Conservation (phyloP, 2,888 invertebrate genomes). For the Melinaea marsaeus region DNA sequence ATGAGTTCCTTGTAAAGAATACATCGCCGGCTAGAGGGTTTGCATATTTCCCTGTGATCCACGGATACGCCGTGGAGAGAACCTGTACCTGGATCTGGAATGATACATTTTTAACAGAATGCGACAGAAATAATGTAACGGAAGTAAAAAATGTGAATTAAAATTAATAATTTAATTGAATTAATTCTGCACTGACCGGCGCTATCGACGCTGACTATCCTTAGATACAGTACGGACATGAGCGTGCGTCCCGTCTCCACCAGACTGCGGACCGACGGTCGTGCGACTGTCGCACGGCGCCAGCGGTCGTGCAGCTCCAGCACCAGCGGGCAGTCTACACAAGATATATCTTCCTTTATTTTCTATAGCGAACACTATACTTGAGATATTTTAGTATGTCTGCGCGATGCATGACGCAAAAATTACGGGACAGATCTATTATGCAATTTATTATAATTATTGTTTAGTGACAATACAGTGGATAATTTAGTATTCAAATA, state of each 20-base stretch:
- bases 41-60: conserved; percentile 92
- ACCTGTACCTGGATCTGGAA: conserved; percentile 88
- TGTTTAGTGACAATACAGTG: too few relatives aligned
- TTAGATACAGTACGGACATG: conserved; percentile 84
- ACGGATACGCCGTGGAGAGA: conserved; percentile 84
- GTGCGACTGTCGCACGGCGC: conserved; percentile 43
- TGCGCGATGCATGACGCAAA: too few relatives aligned
- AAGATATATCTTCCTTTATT: not conserved
- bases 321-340: conserved; percentile 53
- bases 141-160: too few relatives aligned
- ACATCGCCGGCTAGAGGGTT: conserved; percentile 84
- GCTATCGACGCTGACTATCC: conserved; percentile 87
- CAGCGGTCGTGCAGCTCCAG: conserved; percentile 79
- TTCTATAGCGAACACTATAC: not conserved
- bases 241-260: conserved; percentile 87
- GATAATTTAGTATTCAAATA: too few relatives aligned
- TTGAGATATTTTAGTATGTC: not conserved
- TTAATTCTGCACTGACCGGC: conserved; percentile 76
- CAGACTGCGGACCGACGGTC: conserved; percentile 82
- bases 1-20: conserved; percentile 82
- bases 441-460: too few relatives aligned
- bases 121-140: not conserved
- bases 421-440: too few relatives aligned
- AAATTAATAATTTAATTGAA: not conserved
- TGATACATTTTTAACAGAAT: not conserved